These are phyloP conservation scores for Cariama cristata DNA, from an alignment of 2,113 vertebrate species.

Conservation along the genomic window DNA sequence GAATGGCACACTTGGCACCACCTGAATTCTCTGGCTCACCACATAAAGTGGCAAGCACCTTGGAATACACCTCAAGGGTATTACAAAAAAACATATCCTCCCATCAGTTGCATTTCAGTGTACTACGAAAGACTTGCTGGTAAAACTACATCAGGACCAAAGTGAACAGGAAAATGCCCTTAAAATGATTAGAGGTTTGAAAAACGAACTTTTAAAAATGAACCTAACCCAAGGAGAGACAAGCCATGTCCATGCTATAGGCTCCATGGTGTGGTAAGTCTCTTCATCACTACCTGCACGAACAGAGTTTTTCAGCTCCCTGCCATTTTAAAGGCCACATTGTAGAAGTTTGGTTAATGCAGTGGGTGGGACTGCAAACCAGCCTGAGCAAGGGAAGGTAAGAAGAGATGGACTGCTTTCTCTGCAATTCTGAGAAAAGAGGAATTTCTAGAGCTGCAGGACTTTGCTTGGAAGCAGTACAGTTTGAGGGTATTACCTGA, in stretches of 20 bases:
- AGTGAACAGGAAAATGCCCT: not conserved
- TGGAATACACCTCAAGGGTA: not conserved
- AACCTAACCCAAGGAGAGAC: not conserved
- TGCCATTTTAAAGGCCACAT: not conserved
- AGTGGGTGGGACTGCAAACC: not conserved
- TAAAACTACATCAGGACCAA: not conserved
- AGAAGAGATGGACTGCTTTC: not conserved
- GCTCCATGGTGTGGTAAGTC: not conserved
- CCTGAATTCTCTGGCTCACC: not conserved
- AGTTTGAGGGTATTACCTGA: not conserved
- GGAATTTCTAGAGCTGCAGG: not conserved
- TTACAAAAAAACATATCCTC: not conserved
- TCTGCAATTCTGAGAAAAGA: not conserved
- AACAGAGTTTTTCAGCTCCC: not conserved
- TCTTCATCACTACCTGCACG: not conserved
- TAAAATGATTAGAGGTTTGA: not conserved
- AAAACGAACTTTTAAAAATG: not conserved
- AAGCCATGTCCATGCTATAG: not conserved
- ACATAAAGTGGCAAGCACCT: not conserved
- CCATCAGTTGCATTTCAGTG: not conserved
- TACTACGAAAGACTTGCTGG: not conserved
- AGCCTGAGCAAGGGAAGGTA: not conserved
- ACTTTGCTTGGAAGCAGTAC: not conserved
- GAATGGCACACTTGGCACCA: slow-evolving; percentile 23
- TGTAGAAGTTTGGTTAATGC: not conserved